A percentile compares a stretch with the other conserved stretches of the same genome.
These are phyloP conservation scores for Cromileptes altivelis DNA, from an alignment of 2,113 vertebrate genomes.

Conservation along the genomic window DNA sequence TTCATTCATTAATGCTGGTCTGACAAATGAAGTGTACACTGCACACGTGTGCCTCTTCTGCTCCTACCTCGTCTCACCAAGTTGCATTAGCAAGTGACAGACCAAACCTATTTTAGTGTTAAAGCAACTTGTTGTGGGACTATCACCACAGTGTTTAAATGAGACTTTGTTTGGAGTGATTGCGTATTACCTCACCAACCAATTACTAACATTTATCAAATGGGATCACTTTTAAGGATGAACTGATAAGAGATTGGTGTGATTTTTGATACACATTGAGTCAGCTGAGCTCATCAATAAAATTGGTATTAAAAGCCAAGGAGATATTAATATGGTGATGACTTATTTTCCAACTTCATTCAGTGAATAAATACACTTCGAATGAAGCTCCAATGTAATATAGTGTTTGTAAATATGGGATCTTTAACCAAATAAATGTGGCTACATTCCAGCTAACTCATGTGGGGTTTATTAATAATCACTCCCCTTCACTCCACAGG, in stretches of 20 bases:
- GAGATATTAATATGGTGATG: background rate
- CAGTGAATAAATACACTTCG: background rate
- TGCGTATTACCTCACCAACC: background rate
- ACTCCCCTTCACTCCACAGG: background rate
- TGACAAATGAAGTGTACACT: background rate
- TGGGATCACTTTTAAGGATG: background rate
- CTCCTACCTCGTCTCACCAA: background rate
- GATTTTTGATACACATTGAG: background rate
- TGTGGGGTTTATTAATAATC: background rate
- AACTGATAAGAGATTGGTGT: background rate
- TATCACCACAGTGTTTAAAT: background rate
- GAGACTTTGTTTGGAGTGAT: background rate
- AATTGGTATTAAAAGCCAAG: background rate
- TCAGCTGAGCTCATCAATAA: background rate
- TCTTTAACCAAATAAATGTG: conserved; percentile 1
- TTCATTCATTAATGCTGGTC: background rate
- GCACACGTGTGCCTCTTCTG: background rate
- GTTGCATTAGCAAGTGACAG: background rate
- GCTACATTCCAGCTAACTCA: conserved; percentile 32
- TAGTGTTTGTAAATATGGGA: too few species aligned
- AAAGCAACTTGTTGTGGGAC: too few species aligned
- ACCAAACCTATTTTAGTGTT: background rate
- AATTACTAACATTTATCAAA: background rate
- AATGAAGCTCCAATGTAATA: background rate
- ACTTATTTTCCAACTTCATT: background rate